phyloP scores from a whole-genome alignment of 2,888 invertebrate species.

The Aphelenchoides bicaudatus region DNA sequence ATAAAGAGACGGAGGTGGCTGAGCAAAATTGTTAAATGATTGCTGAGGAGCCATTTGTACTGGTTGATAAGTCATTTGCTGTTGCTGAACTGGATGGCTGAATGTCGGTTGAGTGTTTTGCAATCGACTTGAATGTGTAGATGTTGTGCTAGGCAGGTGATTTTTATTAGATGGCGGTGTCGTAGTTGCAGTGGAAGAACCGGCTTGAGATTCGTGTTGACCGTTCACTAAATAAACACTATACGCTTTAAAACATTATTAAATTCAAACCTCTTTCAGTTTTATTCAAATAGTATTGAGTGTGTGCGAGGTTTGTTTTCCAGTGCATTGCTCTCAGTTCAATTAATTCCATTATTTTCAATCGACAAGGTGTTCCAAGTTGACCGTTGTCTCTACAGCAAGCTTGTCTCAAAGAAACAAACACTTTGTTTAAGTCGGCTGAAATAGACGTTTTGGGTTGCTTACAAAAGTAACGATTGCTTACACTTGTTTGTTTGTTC shows the following conservation, averaged over 20 bases:
- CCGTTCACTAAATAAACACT: too few species aligned
- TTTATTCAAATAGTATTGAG: conserved; percentile 56
- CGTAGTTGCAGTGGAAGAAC: too few species aligned
- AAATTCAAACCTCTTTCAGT: conserved; percentile 30
- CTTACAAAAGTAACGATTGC: background rate
- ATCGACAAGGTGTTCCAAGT: conserved; percentile 78
- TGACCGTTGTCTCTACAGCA: conserved; percentile 66
- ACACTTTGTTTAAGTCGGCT: conserved; percentile 57
- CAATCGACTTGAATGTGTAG: too few species aligned
- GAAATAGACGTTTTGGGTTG: conserved; percentile 1
- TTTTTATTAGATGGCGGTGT: too few species aligned
- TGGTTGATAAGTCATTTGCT: background rate
- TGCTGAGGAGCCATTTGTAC: too few species aligned
- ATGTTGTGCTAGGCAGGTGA: too few species aligned
- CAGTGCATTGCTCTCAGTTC: conserved; percentile 87
- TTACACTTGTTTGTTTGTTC: conserved; percentile 56
- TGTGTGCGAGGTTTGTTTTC: conserved; percentile 70
- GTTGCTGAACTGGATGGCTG: background rate
- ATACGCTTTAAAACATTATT: too few species aligned
- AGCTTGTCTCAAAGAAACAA: conserved; percentile 57
- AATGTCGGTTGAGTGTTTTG: background rate
- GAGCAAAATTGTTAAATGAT: too few species aligned
- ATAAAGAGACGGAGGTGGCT: background rate
- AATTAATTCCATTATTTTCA: conserved; percentile 83
- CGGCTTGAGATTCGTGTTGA: too few species aligned